phyloP scores from a whole-genome alignment of 1,140 invertebrate species.

The Drosophila pruinosa region DNA sequence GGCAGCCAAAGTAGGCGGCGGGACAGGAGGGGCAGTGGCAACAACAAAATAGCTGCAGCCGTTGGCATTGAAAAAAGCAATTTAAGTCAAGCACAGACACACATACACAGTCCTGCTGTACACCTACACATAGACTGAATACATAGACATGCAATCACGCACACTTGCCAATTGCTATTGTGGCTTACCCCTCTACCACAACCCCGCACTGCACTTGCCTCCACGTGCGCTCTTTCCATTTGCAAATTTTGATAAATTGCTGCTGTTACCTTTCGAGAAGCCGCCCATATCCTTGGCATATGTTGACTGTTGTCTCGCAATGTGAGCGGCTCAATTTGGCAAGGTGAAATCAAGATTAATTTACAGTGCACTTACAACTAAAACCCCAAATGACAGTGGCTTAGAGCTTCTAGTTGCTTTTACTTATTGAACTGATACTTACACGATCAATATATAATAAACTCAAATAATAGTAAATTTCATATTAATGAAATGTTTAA shows the following conservation, averaged over 20 bases:
- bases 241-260: constrained; percentile 81
- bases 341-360: constrained; percentile 76
- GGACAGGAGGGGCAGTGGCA: neutral
- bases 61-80: constrained; percentile 78
- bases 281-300: constrained; percentile 1
- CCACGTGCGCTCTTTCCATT: constrained; percentile 15
- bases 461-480: too few species aligned
- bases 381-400: neutral
- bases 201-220: neutral
- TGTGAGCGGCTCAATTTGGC: constrained; percentile 45
- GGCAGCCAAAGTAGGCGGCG: constrained; percentile 47
- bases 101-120: constrained; percentile 3
- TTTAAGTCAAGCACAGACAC: constrained; percentile 67
- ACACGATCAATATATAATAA: too few species aligned
- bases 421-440: too few species aligned
- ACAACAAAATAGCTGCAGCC: constrained; percentile 51
- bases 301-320: constrained; percentile 7
- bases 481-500: too few species aligned
- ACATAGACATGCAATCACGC: constrained; percentile 49
- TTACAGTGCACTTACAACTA: neutral
- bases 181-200: neutral
- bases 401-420: neutral
- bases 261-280: constrained; percentile 62
- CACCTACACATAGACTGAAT: constrained; percentile 16
- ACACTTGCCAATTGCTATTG: constrained; percentile 64